phyloP scores from a whole-genome alignment of 2,797 vertebrate species.

The Pseudopleuronectes americanus region DNA sequence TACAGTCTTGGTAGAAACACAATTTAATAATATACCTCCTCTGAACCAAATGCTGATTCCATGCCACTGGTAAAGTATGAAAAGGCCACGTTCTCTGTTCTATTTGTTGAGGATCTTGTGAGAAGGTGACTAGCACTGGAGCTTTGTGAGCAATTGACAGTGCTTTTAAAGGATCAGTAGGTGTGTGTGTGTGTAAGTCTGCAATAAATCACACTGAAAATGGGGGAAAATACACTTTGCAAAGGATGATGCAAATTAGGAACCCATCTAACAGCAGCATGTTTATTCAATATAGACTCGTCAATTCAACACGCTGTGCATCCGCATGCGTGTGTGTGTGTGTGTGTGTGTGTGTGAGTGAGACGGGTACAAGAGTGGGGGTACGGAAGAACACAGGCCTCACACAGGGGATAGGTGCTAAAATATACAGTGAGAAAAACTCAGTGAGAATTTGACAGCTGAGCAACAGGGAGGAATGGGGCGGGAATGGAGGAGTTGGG shows the following conservation, averaged over 20 bases:
- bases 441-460: constrained; percentile 76
- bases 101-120: constrained; percentile 38
- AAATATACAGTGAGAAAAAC: constrained; percentile 85
- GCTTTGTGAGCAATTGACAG: constrained; percentile 65
- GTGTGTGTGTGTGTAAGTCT: constrained; percentile 58
- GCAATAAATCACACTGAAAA: constrained; percentile 61
- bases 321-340: constrained; percentile 20
- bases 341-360: constrained; percentile 26
- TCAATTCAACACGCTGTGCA: constrained; percentile 42
- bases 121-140: constrained; percentile 36
- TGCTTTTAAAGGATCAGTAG: constrained; percentile 68
- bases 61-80: constrained; percentile 19
- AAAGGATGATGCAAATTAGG: constrained; percentile 65
- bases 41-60: constrained; percentile 10
- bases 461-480: constrained; percentile 65
- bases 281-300: constrained; percentile 69
- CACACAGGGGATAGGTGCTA: constrained; percentile 76
- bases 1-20: no score
- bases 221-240: constrained; percentile 56
- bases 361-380: constrained; percentile 44
- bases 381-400: constrained; percentile 66
- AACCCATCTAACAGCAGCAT: constrained; percentile 52
- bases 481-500: constrained; percentile 39
- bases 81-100: constrained; percentile 17
- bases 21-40: not conserved